A percentile compares a stretch with the other conserved stretches of the same genome.
Evolutionary conservation across 2,797 vertebrate species (phyloP).

Genomic region (Danionella dracula): DNA sequence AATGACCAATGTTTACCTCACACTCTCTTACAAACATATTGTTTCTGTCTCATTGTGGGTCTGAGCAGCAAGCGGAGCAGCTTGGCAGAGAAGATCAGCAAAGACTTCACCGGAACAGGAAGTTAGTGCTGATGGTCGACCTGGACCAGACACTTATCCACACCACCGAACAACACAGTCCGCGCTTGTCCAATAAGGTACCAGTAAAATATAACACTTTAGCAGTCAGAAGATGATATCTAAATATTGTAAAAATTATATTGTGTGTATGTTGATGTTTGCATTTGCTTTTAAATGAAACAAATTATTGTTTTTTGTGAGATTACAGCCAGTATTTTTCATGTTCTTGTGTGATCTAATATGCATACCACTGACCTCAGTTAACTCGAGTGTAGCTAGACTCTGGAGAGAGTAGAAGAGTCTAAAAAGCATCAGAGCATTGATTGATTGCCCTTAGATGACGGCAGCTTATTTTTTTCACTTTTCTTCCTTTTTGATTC

Average conservation of each 20-base stretch:
- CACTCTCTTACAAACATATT: neutral
- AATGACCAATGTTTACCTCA: too few species aligned
- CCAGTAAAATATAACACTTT: neutral
- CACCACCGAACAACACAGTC: slow-evolving; percentile 93
- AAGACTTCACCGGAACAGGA: slow-evolving; percentile 85
- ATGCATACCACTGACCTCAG: neutral
- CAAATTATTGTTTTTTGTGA: too few species aligned
- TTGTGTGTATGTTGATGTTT: too few species aligned
- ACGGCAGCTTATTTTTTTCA: neutral
- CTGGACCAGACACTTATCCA: slow-evolving; percentile 97
- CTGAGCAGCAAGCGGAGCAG: slow-evolving; percentile 86
- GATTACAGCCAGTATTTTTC: too few species aligned
- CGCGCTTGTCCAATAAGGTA: slow-evolving; percentile 91
- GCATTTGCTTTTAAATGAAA: too few species aligned
- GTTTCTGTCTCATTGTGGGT: neutral
- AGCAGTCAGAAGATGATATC: too few species aligned
- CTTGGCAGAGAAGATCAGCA: slow-evolving; percentile 93
- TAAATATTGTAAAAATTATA: too few species aligned
- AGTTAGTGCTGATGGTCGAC: slow-evolving; percentile 97
- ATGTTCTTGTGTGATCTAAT: neutral
- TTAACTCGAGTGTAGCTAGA: neutral
- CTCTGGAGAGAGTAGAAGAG: neutral
- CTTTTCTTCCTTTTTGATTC: neutral
- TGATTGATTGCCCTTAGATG: neutral
- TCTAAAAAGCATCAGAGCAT: neutral